A percentile compares a stretch with the other conserved stretches of the same genome.
Conservation (phyloP, 2,888 invertebrate species). For the Tinea pellionella region DNA sequence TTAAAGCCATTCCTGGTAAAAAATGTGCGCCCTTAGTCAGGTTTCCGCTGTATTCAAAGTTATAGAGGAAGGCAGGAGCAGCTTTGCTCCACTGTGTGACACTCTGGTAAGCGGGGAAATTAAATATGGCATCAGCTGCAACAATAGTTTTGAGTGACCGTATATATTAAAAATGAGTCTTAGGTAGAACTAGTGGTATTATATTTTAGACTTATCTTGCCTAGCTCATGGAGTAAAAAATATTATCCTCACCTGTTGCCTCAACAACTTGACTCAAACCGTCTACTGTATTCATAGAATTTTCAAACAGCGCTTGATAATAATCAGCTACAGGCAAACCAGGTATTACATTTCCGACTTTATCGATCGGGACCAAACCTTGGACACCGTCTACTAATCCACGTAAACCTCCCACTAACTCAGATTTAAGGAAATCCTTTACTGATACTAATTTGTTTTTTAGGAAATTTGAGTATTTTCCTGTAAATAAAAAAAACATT, state of each 20-base stretch:
- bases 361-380: slow-evolving; percentile 35
- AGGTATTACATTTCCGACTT: slow-evolving; percentile 24
- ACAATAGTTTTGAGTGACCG: no score
- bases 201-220: no score
- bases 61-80: slow-evolving; percentile 76
- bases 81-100: slow-evolving; percentile 76
- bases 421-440: slow-evolving; percentile 53
- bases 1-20: slow-evolving; percentile 74
- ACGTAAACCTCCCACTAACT: slow-evolving; percentile 47
- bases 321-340: slow-evolving; percentile 43
- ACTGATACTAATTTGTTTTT: slow-evolving; percentile 35
- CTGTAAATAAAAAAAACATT: no score
- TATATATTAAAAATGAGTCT: no score
- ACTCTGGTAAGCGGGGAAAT: slow-evolving; percentile 79
- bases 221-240: no score
- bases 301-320: slow-evolving; percentile 45
- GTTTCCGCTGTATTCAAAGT: slow-evolving; percentile 78
- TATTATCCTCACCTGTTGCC: slow-evolving; percentile 69
- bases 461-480: slow-evolving; percentile 48
- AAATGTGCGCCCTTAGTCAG: slow-evolving; percentile 73
- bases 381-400: slow-evolving; percentile 37
- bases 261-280: slow-evolving; percentile 70
- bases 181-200: no score
- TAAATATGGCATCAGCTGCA: slow-evolving; percentile 79
- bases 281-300: slow-evolving; percentile 39